Conservation (phyloP, 2,888 invertebrate genomes). For the Adela reaumurella region DNA sequence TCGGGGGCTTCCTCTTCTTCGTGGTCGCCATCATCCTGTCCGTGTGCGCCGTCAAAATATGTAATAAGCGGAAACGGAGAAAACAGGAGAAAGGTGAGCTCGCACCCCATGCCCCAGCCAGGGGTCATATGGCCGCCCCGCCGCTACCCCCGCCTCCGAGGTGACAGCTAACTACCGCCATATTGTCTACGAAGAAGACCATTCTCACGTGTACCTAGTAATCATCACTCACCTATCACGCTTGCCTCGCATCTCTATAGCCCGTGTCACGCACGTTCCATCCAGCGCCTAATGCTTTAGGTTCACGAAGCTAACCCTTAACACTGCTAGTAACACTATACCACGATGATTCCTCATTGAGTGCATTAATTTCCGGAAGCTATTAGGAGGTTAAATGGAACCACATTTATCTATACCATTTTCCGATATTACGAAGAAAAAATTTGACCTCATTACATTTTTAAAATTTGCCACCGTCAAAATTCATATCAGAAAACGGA, state of each 20-base stretch:
- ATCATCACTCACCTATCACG: not conserved
- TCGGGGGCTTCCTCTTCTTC: constrained; percentile 95
- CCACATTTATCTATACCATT: too few relatives aligned
- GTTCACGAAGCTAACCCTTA: too few relatives aligned
- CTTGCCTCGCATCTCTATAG: not conserved
- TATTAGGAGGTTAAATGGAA: too few relatives aligned
- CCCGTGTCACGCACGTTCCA: too few relatives aligned
- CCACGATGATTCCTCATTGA: too few relatives aligned
- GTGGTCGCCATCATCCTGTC: constrained; percentile 96
- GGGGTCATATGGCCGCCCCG: constrained; percentile 11
- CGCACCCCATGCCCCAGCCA: constrained; percentile 27
- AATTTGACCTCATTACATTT: too few relatives aligned
- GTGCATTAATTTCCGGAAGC: too few relatives aligned
- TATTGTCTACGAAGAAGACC: constrained; percentile 14
- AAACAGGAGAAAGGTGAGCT: constrained; percentile 95
- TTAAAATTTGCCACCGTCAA: too few relatives aligned
- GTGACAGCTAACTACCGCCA: constrained; percentile 5
- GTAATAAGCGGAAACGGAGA: constrained; percentile 94
- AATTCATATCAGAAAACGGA: too few relatives aligned
- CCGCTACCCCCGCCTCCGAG: not conserved
- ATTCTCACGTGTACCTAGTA: constrained; percentile 4
- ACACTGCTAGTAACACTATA: too few relatives aligned
- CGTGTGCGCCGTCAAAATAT: constrained; percentile 96
- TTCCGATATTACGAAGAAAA: too few relatives aligned
- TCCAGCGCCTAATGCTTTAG: too few relatives aligned